These are phyloP conservation scores for Dicrurus megarhynchus DNA, from an alignment of 2,113 vertebrate genomes.

Conservation along the genomic window DNA sequence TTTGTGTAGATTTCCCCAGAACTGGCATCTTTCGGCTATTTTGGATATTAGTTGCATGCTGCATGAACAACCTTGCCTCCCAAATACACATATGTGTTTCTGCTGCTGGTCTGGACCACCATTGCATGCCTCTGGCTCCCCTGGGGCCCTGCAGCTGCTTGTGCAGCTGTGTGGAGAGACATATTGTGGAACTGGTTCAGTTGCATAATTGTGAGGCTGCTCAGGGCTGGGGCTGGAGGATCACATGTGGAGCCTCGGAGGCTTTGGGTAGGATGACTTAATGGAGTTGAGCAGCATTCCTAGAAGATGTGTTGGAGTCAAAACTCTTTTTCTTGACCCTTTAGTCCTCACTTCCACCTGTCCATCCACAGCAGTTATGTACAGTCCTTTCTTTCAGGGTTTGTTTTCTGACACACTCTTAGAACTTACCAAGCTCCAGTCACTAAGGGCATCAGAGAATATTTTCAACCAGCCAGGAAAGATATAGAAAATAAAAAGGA, in stretches of 20 bases:
- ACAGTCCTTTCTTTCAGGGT: neutral
- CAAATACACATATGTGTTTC: neutral
- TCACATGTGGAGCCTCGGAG: fast-evolving
- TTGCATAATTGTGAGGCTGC: fast-evolving
- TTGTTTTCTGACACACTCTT: neutral
- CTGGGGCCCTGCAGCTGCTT: neutral
- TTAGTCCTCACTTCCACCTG: neutral
- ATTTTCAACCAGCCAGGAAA: neutral
- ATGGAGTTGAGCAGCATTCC: fast-evolving
- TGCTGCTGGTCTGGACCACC: neutral
- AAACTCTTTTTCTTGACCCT: neutral
- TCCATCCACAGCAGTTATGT: neutral
- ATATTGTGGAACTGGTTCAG: neutral
- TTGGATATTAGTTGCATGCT: fast-evolving
- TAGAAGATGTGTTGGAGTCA: neutral
- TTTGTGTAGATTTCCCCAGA: neutral
- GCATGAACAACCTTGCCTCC: neutral
- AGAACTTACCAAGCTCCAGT: neutral
- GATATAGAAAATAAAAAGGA: neutral
- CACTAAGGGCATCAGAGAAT: neutral
- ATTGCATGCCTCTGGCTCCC: neutral
- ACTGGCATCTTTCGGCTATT: neutral
- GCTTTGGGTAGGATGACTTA: fast-evolving
- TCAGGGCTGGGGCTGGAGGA: fast-evolving
- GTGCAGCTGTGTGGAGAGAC: neutral